These are phyloP conservation scores for Styela clava DNA, from an alignment of 23 tunicate species.

Conservation along the genomic window DNA sequence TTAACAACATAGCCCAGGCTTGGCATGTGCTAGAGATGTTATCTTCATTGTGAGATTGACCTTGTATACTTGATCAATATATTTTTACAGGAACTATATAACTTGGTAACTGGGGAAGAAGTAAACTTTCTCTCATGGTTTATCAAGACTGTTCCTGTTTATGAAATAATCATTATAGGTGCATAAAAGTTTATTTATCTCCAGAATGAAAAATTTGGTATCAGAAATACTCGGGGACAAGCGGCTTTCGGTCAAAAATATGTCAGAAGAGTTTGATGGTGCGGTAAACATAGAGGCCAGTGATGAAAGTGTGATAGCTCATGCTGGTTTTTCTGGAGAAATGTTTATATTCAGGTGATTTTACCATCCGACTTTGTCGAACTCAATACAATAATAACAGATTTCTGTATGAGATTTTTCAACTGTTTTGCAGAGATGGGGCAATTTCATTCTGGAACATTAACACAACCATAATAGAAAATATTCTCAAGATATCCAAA, in stretches of 20 bases:
- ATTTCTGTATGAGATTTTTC: not conserved
- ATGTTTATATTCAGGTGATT: slow-evolving; percentile 24
- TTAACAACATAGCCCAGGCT: no score
- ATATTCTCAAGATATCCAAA: slow-evolving; percentile 19
- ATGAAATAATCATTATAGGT: no score
- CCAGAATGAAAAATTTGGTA: slow-evolving; percentile 6
- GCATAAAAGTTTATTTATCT: not conserved
- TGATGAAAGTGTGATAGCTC: slow-evolving; percentile 2
- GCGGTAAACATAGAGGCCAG: slow-evolving; percentile 17
- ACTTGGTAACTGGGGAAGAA: not conserved
- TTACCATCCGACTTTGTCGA: no score
- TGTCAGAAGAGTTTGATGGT: slow-evolving; percentile 31
- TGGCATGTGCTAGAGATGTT: no score
- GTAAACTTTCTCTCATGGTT: not conserved
- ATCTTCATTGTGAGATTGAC: not conserved
- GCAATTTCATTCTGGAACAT: slow-evolving; percentile 69
- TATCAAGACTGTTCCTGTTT: no score
- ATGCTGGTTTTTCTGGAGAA: slow-evolving; percentile 25
- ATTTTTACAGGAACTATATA: not conserved
- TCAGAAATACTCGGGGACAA: not conserved
- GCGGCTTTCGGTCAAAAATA: not conserved
- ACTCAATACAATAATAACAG: no score
- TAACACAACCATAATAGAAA: slow-evolving; percentile 8
- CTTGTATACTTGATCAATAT: not conserved
- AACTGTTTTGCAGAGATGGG: slow-evolving; percentile 38